A percentile compares a stretch with the other conserved stretches of the same genome.
These are phyloP conservation scores for Merodon equestris DNA, from an alignment of 2,888 invertebrate genomes.

Conservation along the genomic window DNA sequence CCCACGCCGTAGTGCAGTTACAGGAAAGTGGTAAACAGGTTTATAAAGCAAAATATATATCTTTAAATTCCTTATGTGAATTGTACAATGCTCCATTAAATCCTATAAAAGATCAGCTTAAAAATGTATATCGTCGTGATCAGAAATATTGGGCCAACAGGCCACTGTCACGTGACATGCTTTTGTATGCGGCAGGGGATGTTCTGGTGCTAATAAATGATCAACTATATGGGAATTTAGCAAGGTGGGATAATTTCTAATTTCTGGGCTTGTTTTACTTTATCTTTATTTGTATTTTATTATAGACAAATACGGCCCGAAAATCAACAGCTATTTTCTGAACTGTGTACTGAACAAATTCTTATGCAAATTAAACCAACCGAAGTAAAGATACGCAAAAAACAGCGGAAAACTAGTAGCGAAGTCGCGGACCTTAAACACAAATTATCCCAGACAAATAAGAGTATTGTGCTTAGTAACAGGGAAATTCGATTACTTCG, in stretches of 20 bases:
- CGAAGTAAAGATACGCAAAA: conserved; percentile 91
- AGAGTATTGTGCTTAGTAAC: conserved; percentile 93
- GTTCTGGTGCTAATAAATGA: conserved; percentile 92
- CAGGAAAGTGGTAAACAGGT: conserved; percentile 94
- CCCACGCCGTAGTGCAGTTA: conserved; percentile 93
- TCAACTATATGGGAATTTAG: conserved; percentile 87
- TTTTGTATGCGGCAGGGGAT: conserved; percentile 93
- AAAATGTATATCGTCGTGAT: conserved; percentile 90
- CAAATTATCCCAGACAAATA: conserved; percentile 89
- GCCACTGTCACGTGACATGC: conserved; percentile 93
- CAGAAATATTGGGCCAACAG: conserved; percentile 94
- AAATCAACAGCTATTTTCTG: conserved; percentile 86
- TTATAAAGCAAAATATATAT: conserved; percentile 95
- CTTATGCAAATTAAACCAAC: conserved; percentile 91
- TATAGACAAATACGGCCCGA: conserved; percentile 85
- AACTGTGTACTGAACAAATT: conserved; percentile 92
- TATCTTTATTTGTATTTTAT: not conserved
- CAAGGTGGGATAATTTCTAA: conserved; percentile 78
- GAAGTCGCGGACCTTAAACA: conserved; percentile 92
- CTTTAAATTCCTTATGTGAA: conserved; percentile 94
- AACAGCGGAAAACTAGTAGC: conserved; percentile 93
- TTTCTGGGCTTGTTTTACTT: not conserved
- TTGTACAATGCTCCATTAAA: conserved; percentile 92
- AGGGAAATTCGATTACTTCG: conserved; percentile 92
- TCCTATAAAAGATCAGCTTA: conserved; percentile 93